Base-by-base conservation (phyloP, 2,797 vertebrate species). In the Rhinatrema bivittatum region DNA sequence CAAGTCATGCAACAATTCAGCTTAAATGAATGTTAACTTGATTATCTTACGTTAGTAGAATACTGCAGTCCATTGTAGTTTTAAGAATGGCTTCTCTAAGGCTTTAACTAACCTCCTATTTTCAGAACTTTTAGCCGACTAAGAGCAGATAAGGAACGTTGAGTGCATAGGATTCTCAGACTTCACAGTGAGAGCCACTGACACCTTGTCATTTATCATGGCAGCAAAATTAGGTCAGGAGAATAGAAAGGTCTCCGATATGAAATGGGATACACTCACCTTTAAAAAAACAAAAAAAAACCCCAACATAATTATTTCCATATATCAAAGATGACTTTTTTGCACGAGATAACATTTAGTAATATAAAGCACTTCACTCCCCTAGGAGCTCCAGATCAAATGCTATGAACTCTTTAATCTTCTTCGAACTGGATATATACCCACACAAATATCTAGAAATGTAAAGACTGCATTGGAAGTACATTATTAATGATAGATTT, bases 201-300 rank as follows among this genome's bases (percentile, higher is more conserved):
- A 43, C 70, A 59, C 48, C 56, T 56, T 74, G 63, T 56, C 39
- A 66, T 66, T 64, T 66, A 53, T 62, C 56, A 64, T 51, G 48
- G 53, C n/a, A n/a, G 26, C 40, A 57, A 74, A 68, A 64, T 54
- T 56, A 66, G 56, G 60, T 62, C 57, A 59, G 53, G 44, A 60
- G 46, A 53, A 50, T 68, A 28, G 44, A 48, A 30, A 53, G 56
- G 40, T 34, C 58, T 53, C 25, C 16, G 42, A 62, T 46, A 42
- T 56, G 41, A 57, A 55, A 54, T 51, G 43, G 48, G 27, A 64
- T 7, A 57, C 42, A 47, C 60, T 60, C 31, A 32, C 64, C 46
- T 39, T 51, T 51, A 40, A 37, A 54, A 43, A 33, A 12, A 14
- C 39, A 47, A 50, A 23, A 20, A 16, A 34, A 24, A 3, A 36